phyloP scores from a whole-genome alignment of 1,140 invertebrate species.

The Temnothorax longispinosus region DNA sequence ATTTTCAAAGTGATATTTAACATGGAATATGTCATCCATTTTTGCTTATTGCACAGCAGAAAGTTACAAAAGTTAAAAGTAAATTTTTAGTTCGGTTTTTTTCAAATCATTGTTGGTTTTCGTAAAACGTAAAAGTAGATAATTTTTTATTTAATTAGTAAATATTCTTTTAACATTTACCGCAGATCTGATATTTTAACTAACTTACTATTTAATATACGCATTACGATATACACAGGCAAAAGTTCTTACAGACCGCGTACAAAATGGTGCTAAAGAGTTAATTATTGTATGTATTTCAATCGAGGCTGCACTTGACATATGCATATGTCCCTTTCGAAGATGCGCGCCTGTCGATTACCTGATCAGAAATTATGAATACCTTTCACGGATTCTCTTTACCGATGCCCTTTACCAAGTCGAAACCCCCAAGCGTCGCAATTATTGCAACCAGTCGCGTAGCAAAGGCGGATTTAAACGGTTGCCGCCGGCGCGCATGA shows the following conservation, averaged over 20 bases:
- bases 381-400: constrained; percentile 18
- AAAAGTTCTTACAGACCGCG: neutral
- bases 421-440: constrained; percentile 26
- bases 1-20: neutral
- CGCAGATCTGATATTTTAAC: neutral
- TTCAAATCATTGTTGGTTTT: too few species aligned
- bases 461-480: constrained; percentile 36
- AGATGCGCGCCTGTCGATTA: neutral
- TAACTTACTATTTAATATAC: neutral
- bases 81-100: neutral
- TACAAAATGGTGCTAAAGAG: neutral
- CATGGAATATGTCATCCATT: neutral
- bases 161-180: neutral
- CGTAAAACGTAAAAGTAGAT: neutral
- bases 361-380: constrained; percentile 12
- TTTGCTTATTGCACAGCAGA: neutral
- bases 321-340: neutral
- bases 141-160: neutral
- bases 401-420: constrained; percentile 34
- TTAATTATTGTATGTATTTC: neutral
- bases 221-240: neutral
- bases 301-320: neutral
- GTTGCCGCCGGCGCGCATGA: constrained; percentile 24
- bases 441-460: constrained; percentile 30
- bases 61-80: neutral